Evolutionary conservation across 2,797 vertebrate genomes (phyloP), one percentile per base, ranked within the genome.

Genomic region (Mergus octosetaceus): DNA sequence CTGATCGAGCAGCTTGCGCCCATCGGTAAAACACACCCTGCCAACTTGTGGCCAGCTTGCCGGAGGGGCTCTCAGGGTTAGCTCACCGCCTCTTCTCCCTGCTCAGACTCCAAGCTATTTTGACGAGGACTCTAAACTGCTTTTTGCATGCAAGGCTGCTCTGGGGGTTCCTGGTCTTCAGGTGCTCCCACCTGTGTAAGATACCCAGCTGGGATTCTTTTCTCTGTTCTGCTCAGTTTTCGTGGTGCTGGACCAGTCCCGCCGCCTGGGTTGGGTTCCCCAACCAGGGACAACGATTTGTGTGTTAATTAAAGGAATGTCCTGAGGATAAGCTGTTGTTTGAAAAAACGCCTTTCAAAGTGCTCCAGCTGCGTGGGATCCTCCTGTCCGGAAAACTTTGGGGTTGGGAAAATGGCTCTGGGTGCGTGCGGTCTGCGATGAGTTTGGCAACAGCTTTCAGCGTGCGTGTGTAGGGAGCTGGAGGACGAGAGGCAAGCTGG

Each of bases 21-120:
- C 47, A 2, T 73, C 41, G 14, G 0, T 66, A n/a, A 19, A 66
- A 7, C n/a, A 5, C 1, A 5, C 8, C 61, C 3, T 38, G 0
- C 1, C 64, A 43, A 3, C 66, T 89, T 54, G 27, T 22, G 79
- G 34, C 66, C 64, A 30, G 36, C 74, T 75, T 66, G 2, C 65
- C 36, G 72, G 34, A 56, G 69, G 32, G 47, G 61, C 69, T 60
- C 5, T 28, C 76, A 21, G 1, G 1, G 43, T 85, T 93, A 89
- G 25, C 65, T n/a, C 0, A 79, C 73, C 30, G 15, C 32, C 22
- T 94, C 89, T 82, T 30, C 41, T 70, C 79, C 79, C 45, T 68
- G 3, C 38, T 11, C 0, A 28, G n/a, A 22, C 71, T 43, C 53
- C 39, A 30, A 5, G 57, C 30, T 88, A 0, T 69, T 74, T 58